These are phyloP conservation scores for Xestia xanthographa DNA, from an alignment of 2,888 invertebrate genomes.

Conservation along the genomic window DNA sequence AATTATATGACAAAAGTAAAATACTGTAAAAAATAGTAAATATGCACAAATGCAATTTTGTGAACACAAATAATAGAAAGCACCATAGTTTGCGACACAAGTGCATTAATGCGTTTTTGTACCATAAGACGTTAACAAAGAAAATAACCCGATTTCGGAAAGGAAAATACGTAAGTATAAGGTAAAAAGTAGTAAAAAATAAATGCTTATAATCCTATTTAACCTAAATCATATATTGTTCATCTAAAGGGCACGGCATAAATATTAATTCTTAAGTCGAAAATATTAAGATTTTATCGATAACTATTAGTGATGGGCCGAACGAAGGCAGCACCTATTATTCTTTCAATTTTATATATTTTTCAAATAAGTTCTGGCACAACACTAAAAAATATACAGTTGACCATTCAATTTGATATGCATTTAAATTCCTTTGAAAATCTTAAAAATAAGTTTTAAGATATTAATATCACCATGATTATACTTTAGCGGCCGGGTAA, in stretches of 20 bases:
- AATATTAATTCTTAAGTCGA: conserved; percentile 26
- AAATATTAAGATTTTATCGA: conserved; percentile 29
- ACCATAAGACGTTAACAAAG: conserved; percentile 1
- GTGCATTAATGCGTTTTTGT: conserved; percentile 15
- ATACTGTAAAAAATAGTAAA: conserved; percentile 39
- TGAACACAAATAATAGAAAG: conserved; percentile 28
- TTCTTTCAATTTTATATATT: neutral
- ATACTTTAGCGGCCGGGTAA: neutral
- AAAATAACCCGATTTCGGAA: neutral
- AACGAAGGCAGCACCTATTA: neutral
- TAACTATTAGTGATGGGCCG: conserved; percentile 11
- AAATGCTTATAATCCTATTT: conserved; percentile 29
- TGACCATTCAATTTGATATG: conserved; percentile 6
- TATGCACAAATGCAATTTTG: conserved; percentile 33
- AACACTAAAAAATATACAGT: neutral
- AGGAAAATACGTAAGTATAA: neutral
- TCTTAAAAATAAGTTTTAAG: neutral
- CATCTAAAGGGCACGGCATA: conserved; percentile 21
- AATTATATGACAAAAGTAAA: conserved; percentile 6
- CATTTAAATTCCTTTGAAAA: neutral
- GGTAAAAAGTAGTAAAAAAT: conserved; percentile 24
- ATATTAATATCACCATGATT: conserved; percentile 7
- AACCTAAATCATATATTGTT: conserved; percentile 50
- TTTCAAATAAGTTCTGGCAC: neutral
- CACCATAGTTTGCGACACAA: conserved; percentile 22